Conservation (phyloP, 2,888 invertebrate species). For the Gymnoscelis rufifasciata region DNA sequence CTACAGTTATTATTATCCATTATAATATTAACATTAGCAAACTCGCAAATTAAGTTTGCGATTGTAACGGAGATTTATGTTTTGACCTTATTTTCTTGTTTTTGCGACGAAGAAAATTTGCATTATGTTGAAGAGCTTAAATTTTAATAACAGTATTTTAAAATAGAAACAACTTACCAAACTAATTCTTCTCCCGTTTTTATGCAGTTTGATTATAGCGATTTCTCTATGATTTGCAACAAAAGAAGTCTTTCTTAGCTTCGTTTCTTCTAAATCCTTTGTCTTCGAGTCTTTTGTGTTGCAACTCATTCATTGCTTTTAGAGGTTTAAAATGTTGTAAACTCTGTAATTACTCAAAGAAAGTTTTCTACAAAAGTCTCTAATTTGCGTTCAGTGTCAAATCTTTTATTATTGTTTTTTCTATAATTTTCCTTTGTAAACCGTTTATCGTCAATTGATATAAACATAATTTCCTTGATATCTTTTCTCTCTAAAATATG, state of each 20-base stretch:
- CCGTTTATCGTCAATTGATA: too few species aligned
- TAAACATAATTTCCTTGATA: too few species aligned
- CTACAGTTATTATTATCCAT: slow-evolving; percentile 18
- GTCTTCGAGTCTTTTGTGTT: slow-evolving; percentile 24
- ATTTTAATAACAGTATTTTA: neutral
- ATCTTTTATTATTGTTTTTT: too few species aligned
- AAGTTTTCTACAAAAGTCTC: slow-evolving; percentile 32
- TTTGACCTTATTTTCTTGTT: slow-evolving; percentile 5
- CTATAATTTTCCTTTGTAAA: too few species aligned
- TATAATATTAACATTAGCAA: slow-evolving; percentile 16
- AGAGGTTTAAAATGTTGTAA: slow-evolving; percentile 12
- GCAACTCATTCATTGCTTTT: slow-evolving; percentile 21
- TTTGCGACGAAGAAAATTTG: neutral
- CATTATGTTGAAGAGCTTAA: neutral
- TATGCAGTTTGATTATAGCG: slow-evolving; percentile 16
- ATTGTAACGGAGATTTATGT: slow-evolving; percentile 21
- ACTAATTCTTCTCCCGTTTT: neutral
- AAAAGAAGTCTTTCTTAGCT: slow-evolving; percentile 15
- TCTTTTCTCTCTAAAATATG: neutral
- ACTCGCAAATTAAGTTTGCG: slow-evolving; percentile 25
- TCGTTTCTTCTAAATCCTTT: slow-evolving; percentile 19
- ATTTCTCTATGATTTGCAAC: slow-evolving; percentile 13
- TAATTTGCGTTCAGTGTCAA: too few species aligned
- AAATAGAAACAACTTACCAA: neutral
- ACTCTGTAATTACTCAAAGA: slow-evolving; percentile 9